Base-by-base conservation (phyloP, 2,113 vertebrate species). In the Microtus richardsoni region DNA sequence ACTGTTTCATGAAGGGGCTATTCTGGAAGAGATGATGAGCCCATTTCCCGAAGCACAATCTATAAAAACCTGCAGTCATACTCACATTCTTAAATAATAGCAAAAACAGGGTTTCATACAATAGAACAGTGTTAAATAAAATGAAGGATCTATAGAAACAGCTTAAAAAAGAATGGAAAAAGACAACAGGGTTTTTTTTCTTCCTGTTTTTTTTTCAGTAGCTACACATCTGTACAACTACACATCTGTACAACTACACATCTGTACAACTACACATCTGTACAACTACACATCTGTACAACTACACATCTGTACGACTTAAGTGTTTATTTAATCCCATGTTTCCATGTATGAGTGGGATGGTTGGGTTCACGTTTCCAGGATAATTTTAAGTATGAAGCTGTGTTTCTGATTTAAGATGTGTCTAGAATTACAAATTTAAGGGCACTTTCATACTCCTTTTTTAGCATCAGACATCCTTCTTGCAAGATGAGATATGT, bases 401-500 rank as follows among this genome's bases (percentile, higher is more conserved):
- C 39, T 91, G 39, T 85, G 7, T 91, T 41, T 85, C 41, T 91
- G 70, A 87, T 78, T 91, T 91, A 86, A 96, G 80, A 85, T 88
- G 11, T 75, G 21, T 88, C 75, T 74, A 77, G 33, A 94, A 96
- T 92, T 94, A 73, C 13, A 79, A 90, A 96, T 89, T 89, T 92
- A 94, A 84, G 52, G 39, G 39, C 9, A 88, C 47, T 94, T 96
- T 89, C 52, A 85, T 84, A 39, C 17, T 71, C 47, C n/a, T 30
- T 49, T 80, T 95, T 90, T 16, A 92, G 58, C 68, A 68, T 66
- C 52, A 66, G 60, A 83, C 79, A 71, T 70, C 70, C 41, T 71
- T 91, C 96, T 91, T 96, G 28, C 44, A 88, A 70, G 47, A 89
- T 94, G 71, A 96, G n/a, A 26, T 88, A 93, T 52, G 36, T 85